Percentiles rank a stretch among this genome's conserved stretches.
Evolutionary conservation across 2,888 invertebrate genomes (phyloP).

Genomic region (Drosophila recens): DNA sequence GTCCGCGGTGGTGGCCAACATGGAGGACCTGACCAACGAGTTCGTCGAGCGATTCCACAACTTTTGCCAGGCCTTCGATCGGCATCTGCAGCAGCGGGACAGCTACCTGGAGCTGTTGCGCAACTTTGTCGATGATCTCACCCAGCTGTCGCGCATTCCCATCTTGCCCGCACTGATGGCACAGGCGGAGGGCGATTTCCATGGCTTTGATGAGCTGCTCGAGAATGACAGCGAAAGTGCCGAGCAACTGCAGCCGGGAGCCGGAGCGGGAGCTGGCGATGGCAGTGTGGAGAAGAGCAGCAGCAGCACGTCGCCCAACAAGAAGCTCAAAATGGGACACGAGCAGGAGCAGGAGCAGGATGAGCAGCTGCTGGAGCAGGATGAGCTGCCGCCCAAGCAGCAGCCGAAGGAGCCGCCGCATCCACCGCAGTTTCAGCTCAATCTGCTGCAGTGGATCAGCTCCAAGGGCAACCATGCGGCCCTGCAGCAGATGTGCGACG

Average conservation of each 20-base stretch:
- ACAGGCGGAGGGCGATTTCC: slow-evolving; percentile 88
- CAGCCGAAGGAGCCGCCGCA: slow-evolving; percentile 30
- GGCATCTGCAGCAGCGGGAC: slow-evolving; percentile 90
- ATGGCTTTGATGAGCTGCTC: slow-evolving; percentile 87
- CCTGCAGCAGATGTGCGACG: slow-evolving; percentile 91
- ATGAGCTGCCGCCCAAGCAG: slow-evolving; percentile 23
- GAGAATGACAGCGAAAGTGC: slow-evolving; percentile 85
- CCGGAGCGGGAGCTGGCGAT: not conserved
- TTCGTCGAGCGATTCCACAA: slow-evolving; percentile 90
- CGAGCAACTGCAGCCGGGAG: slow-evolving; percentile 61
- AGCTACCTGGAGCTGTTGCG: slow-evolving; percentile 89
- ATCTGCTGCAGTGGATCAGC: slow-evolving; percentile 94
- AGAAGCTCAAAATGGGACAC: slow-evolving; percentile 83
- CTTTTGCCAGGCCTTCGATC: slow-evolving; percentile 90
- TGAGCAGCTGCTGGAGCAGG: slow-evolving; percentile 32
- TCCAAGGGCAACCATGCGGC: slow-evolving; percentile 92
- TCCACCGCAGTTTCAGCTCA: slow-evolving; percentile 83
- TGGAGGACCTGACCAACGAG: slow-evolving; percentile 94
- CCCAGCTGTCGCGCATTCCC: slow-evolving; percentile 92
- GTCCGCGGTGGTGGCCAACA: slow-evolving; percentile 97
- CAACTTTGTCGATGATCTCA: slow-evolving; percentile 90
- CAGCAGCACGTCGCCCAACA: slow-evolving; percentile 81
- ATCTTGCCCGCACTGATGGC: slow-evolving; percentile 91
- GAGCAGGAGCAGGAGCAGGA: slow-evolving; percentile 60
- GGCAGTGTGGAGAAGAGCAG: slow-evolving; percentile 56